A percentile compares a stretch with the other conserved stretches of the same genome.
Evolutionary conservation across 2,797 vertebrate species (phyloP).

Genomic region (Chiroxiphia lanceolata): DNA sequence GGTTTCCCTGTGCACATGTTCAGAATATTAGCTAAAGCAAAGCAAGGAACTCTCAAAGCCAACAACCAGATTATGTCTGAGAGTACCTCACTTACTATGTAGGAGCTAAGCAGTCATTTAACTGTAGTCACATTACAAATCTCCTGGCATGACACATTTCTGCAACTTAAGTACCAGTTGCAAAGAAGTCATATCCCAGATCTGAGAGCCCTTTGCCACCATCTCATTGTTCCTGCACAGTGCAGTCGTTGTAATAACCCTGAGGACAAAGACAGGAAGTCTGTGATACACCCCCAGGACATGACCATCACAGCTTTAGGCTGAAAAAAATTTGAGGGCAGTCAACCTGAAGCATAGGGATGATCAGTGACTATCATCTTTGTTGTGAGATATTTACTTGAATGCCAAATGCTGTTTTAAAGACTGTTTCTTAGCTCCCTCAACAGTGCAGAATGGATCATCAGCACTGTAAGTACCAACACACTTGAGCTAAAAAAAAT

Average conservation of each 20-base stretch:
- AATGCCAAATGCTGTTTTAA: background rate
- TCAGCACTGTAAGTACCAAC: background rate
- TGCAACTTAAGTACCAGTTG: background rate
- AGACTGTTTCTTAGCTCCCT: background rate
- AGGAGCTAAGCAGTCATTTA: background rate
- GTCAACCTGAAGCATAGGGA: background rate
- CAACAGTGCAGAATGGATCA: background rate
- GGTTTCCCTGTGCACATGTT: background rate
- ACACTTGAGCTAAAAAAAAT: background rate
- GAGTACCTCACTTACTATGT: background rate
- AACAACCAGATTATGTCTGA: background rate
- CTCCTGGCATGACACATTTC: background rate
- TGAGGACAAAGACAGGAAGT: background rate
- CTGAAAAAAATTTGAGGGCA: background rate
- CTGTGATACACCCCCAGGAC: background rate
- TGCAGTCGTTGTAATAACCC: background rate
- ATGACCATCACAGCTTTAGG: background rate
- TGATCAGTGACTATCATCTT: background rate
- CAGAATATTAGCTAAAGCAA: background rate
- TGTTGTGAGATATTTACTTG: background rate
- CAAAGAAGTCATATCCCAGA: background rate
- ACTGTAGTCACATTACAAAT: background rate
- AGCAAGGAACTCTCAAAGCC: background rate
- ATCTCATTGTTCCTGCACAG: background rate
- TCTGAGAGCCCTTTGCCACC: background rate